These are phyloP conservation scores for Cyanistes caeruleus DNA, from an alignment of 2,113 vertebrate species.

Conservation along the genomic window DNA sequence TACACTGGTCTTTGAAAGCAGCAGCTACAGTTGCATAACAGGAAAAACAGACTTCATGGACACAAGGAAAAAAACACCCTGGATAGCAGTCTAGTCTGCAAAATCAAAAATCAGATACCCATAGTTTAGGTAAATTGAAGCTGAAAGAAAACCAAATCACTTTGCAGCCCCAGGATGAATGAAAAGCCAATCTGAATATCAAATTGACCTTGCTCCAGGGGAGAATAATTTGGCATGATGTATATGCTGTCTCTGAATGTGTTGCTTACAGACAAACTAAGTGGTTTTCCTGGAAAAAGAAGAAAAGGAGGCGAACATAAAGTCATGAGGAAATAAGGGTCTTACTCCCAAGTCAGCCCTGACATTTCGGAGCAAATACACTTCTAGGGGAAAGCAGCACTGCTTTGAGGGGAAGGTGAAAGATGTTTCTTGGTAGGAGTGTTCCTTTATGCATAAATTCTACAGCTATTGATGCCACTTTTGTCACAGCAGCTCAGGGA, in stretches of 20 bases:
- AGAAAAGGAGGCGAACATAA: neutral
- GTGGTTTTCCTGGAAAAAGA: neutral
- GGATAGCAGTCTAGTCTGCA: conserved; percentile 24
- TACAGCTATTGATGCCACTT: neutral
- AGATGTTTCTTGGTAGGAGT: neutral
- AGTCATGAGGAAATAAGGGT: neutral
- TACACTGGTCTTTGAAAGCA: neutral
- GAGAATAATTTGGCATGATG: conserved; percentile 41
- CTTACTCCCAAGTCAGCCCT: neutral
- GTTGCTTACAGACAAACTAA: conserved; percentile 28
- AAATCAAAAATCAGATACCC: conserved; percentile 30
- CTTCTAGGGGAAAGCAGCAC: neutral
- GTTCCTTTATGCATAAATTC: conserved; percentile 25
- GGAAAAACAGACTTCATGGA: neutral
- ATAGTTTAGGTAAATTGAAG: conserved; percentile 20
- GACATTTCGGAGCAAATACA: neutral
- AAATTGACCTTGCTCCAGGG: conserved; percentile 32
- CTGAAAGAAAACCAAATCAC: conserved; percentile 46
- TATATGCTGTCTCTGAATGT: neutral
- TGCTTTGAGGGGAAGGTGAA: neutral
- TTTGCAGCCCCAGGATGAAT: conserved; percentile 27
- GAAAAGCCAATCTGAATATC: conserved; percentile 53
- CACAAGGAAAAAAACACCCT: conserved; percentile 4
- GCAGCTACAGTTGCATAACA: neutral
- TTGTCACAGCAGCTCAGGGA: neutral